Evolutionary conservation across 2,797 vertebrate genomes (phyloP).

Genomic region (Leuciscus waleckii): DNA sequence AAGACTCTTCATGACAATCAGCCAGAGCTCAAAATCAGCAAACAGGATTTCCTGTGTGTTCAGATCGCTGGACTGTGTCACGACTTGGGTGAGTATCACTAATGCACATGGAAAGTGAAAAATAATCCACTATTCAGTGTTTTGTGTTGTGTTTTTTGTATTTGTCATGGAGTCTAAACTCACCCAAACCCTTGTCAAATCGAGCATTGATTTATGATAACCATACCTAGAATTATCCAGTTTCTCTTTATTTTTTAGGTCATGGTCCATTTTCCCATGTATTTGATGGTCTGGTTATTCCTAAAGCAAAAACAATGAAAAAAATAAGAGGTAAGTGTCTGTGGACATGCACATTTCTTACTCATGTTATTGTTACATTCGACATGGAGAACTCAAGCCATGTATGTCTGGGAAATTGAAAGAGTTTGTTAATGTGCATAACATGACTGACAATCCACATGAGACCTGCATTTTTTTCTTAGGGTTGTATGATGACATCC

Average conservation of each 20-base stretch:
- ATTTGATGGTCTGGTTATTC: slow-evolving; percentile 57
- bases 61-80: slow-evolving; percentile 22
- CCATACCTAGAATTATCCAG: too few species aligned
- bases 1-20: neutral
- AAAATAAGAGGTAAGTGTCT: neutral
- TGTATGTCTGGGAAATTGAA: too few species aligned
- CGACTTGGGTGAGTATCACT: neutral
- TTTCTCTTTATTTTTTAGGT: neutral
- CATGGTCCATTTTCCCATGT: neutral
- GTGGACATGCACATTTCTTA: neutral
- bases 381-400: too few species aligned
- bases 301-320: slow-evolving; percentile 55
- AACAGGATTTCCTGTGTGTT: neutral
- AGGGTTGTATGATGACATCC: neutral
- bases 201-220: too few species aligned
- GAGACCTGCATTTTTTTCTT: fast-evolving
- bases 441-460: neutral
- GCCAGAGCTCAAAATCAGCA: neutral
- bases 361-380: neutral
- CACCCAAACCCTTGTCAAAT: too few species aligned
- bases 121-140: too few species aligned
- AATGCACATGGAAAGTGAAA: too few species aligned
- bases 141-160: too few species aligned
- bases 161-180: too few species aligned
- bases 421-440: too few species aligned